Base-by-base conservation (phyloP, 2,888 invertebrate genomes). In the Leptinotarsa peninsularis region DNA sequence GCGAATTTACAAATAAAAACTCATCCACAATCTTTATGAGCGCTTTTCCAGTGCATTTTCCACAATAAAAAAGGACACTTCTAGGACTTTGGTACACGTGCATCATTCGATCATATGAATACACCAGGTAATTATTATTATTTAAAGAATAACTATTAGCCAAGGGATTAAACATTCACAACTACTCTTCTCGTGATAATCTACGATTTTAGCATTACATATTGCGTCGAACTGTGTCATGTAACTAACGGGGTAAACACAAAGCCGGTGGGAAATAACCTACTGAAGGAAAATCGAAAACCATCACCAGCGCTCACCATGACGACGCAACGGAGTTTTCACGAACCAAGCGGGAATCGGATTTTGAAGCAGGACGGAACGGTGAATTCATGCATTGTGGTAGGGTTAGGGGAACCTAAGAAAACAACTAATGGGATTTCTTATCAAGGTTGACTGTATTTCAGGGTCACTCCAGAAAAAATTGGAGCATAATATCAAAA, bases 211-310 rank as follows among this genome's bases (percentile, higher is more conserved):
- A 43, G 27, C 56, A 21, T 58, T 23, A 56, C 58, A n/a, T 15
- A 49, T 43, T n/a, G 33, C 21, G 49, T 43, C 78, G 79, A 80
- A 76, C 78, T 80, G 81, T 83, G 78, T 77, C 78, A 80, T 75
- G 76, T 77, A 76, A 82, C 82, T 82, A 79, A 79, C 78, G 81
- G 79, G 78, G 80, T 82, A 83, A 81, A 82, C 81, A 82, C 81
- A 74, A 78, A 78, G 80, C 83, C 83, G 81, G 79, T 78, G 79
- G 77, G 66, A 76, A 77, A 76, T 72, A 74, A 74, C 78, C 75
- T 77, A 78, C 76, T 81, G 80, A 83, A 78, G 84, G 83, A 86
- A 86, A 87, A 86, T 86, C 86, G 86, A 87, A 86, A 83, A 80
- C 71, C 83, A 82, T 81, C 76, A 56, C 71, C 77, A 84, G 84